Percentiles rank a stretch among this genome's conserved stretches.
Evolutionary conservation across 2,888 invertebrate species (phyloP).

Genomic region (Dorcus hopei): DNA sequence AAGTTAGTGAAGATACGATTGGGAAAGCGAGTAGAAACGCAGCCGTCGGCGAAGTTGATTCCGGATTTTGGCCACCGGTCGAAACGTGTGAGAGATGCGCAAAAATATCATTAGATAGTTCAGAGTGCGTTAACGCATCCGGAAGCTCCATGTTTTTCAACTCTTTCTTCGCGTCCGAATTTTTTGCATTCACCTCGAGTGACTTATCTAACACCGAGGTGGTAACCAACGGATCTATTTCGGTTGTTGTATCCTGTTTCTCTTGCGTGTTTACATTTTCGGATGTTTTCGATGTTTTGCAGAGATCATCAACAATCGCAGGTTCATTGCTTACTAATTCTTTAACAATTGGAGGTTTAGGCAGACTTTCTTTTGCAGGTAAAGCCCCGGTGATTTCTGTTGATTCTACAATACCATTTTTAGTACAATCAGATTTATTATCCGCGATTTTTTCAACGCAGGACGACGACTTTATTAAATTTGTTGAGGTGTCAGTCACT

Average conservation of each 20-base stretch:
- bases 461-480: constrained; percentile 9
- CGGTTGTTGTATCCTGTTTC: too few species aligned
- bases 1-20: constrained; percentile 61
- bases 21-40: constrained; percentile 76
- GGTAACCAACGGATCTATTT: too few species aligned
- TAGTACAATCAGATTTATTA: too few species aligned
- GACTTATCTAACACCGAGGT: too few species aligned
- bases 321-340: not conserved
- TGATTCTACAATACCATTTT: too few species aligned
- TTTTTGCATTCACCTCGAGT: too few species aligned
- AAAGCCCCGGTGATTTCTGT: too few species aligned
- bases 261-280: too few species aligned
- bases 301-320: not conserved
- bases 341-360: too few species aligned
- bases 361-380: too few species aligned
- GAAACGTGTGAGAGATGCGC: constrained; percentile 57
- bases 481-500: constrained; percentile 7
- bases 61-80: constrained; percentile 54
- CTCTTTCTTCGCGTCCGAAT: not conserved
- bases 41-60: constrained; percentile 70
- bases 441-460: too few species aligned
- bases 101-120: constrained; percentile 60
- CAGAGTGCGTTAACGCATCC: constrained; percentile 44
- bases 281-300: too few species aligned
- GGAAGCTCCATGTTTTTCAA: constrained; percentile 6